Evolutionary conservation across 2,113 vertebrate genomes (phyloP), one percentile per base, ranked within the genome.

Genomic region (Nesogale talazaci): DNA sequence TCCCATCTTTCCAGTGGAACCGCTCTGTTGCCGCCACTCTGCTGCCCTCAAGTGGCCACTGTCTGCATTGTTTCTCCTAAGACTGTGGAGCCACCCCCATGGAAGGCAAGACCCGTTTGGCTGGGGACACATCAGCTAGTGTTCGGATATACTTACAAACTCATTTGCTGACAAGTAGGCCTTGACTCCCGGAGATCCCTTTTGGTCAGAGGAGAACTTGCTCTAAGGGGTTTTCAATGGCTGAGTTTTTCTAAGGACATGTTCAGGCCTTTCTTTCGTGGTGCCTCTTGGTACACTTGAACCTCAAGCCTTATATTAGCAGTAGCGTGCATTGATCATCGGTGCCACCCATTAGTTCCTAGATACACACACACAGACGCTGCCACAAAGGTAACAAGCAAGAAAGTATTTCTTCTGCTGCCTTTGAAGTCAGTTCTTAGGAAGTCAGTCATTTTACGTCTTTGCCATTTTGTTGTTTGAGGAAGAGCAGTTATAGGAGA

Each of bases 11-110:
- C 0, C 29, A 1, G 59, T 57, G 29, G n/a, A 3, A 2, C 8
- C 31, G 1, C 22, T n/a, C 22, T 3, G 88, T 95, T 84, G 46
- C 75, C n/a, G 77, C 91, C 81, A 87, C 91, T 96, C 95, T 97
- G 69, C 94, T 96, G 87, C 76, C 80, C 93, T 88, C 96, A 67
- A 27, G 79, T 93, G 96, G 85, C 23, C n/a, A 72, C 7, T 74
- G 6, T 3, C 0, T 27, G 17, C 81, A 83, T 2, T 14, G 22
- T 31, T 93, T 65, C 36, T 81, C 29, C 23, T 76, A 52, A 52
- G 46, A 52, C 10, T 2, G 10, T 52, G 11, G 20, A 81, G 1
- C 0, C 3, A 23, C n/a, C 42, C 34, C 34, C 0, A 20, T 4
- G 15, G 5, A 0, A 0, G 5, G 9, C 19, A 15, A 17, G 42